Percentiles rank a stretch among this genome's conserved stretches.
These are phyloP conservation scores for Lycopodina hypogea DNA, from an alignment of 37 sponge, comb jelly and placozoan species.

Conservation along the genomic window DNA sequence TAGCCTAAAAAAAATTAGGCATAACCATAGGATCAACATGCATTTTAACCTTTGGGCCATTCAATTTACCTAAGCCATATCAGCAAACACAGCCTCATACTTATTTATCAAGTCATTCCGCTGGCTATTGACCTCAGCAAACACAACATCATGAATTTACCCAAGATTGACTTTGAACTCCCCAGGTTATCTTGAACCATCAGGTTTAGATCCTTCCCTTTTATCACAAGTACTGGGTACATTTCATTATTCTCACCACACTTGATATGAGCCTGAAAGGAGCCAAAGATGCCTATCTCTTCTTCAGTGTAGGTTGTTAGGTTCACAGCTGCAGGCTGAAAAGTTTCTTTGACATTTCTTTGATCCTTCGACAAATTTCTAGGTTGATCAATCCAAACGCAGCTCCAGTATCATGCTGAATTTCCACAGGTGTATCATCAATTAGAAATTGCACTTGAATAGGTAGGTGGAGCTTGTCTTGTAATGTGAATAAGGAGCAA, in stretches of 20 bases:
- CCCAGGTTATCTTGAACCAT: conserved; percentile 36
- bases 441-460: too few relatives aligned
- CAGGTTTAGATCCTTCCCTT: conserved; percentile 41
- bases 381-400: too few relatives aligned
- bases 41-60: conserved; percentile 13
- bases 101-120: too few relatives aligned
- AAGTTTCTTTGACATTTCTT: too few relatives aligned
- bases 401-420: too few relatives aligned
- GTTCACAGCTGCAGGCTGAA: too few relatives aligned
- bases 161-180: neutral
- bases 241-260: neutral
- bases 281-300: conserved; percentile 28
- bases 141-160: neutral
- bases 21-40: neutral
- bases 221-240: conserved; percentile 16
- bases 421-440: too few relatives aligned
- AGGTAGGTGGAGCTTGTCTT: too few relatives aligned
- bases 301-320: conserved; percentile 44
- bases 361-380: too few relatives aligned
- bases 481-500: conserved; percentile 9
- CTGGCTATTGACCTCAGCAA: neutral
- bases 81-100: too few relatives aligned
- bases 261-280: conserved; percentile 13
- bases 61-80: conserved; percentile 18
- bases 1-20: too few relatives aligned